These are phyloP conservation scores for Petroica traversi DNA, from an alignment of 2,113 vertebrate genomes.

Conservation along the genomic window DNA sequence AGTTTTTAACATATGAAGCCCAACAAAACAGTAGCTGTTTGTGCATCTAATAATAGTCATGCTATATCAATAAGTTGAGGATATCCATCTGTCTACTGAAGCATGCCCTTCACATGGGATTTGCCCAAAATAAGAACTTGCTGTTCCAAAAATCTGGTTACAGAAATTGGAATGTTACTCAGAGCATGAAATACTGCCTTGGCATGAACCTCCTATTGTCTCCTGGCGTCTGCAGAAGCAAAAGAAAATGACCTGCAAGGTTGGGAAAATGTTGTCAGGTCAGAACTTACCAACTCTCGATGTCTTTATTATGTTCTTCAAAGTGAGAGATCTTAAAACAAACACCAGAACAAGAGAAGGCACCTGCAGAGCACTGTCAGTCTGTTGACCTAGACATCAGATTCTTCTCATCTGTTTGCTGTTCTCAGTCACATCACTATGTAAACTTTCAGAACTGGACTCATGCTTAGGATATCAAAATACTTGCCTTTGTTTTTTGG, in stretches of 20 bases:
- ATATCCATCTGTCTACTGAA: background rate
- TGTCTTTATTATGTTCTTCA: background rate
- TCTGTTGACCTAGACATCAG: background rate
- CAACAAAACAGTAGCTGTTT: background rate
- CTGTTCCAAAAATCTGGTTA: background rate
- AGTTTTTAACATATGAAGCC: background rate
- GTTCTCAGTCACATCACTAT: background rate
- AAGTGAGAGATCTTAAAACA: background rate
- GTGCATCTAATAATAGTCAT: background rate
- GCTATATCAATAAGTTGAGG: background rate
- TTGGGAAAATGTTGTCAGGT: background rate
- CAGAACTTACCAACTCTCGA: background rate
- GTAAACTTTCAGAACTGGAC: background rate
- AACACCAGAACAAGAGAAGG: background rate
- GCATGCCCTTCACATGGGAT: background rate
- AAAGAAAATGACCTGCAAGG: background rate
- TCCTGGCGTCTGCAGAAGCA: background rate
- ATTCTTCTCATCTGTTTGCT: background rate
- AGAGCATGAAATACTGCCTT: background rate
- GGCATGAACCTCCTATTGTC: background rate
- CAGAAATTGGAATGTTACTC: background rate
- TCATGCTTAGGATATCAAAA: background rate
- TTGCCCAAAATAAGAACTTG: background rate
- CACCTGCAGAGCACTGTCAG: background rate
- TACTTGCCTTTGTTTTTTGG: background rate